Evolutionary conservation across 2,888 invertebrate species (phyloP).

Genomic region (Iphiclides podalirius): DNA sequence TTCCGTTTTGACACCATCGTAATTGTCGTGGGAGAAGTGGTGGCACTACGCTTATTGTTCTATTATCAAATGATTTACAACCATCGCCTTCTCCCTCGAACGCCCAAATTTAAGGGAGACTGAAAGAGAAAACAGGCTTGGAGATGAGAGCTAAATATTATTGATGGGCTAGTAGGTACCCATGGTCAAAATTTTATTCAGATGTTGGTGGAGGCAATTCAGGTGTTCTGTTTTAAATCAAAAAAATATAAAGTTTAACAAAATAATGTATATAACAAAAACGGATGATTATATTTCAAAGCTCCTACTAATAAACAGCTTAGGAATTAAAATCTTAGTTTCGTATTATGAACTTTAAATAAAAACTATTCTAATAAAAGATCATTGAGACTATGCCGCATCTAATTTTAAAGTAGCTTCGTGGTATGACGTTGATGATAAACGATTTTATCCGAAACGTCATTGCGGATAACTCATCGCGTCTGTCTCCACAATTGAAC

Average conservation of each 20-base stretch:
- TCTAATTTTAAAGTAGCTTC: not conserved
- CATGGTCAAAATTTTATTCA: too few species aligned
- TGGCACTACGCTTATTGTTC: slow-evolving; percentile 37
- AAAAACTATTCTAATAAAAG: too few species aligned
- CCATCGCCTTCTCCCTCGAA: slow-evolving; percentile 35
- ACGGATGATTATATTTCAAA: too few species aligned
- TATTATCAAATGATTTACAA: slow-evolving; percentile 48
- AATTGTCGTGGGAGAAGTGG: slow-evolving; percentile 62
- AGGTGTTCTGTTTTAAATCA: too few species aligned
- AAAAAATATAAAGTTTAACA: too few species aligned
- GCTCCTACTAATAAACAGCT: too few species aligned
- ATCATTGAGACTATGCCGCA: too few species aligned
- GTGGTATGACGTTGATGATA: slow-evolving; percentile 41
- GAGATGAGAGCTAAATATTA: slow-evolving; percentile 37
- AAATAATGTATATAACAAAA: too few species aligned
- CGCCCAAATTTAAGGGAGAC: not conserved
- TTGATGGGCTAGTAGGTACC: slow-evolving; percentile 36
- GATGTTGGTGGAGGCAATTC: too few species aligned
- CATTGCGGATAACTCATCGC: slow-evolving; percentile 35
- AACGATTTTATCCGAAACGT: slow-evolving; percentile 44
- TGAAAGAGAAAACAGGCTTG: slow-evolving; percentile 38
- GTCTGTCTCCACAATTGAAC: slow-evolving; percentile 25
- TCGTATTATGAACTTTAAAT: too few species aligned
- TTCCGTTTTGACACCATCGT: slow-evolving; percentile 65
- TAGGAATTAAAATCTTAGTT: too few species aligned